Percentiles rank a stretch among this genome's conserved stretches.
phyloP scores from a whole-genome alignment of 2,797 vertebrate species.

The Epinephelus malabaricus region DNA sequence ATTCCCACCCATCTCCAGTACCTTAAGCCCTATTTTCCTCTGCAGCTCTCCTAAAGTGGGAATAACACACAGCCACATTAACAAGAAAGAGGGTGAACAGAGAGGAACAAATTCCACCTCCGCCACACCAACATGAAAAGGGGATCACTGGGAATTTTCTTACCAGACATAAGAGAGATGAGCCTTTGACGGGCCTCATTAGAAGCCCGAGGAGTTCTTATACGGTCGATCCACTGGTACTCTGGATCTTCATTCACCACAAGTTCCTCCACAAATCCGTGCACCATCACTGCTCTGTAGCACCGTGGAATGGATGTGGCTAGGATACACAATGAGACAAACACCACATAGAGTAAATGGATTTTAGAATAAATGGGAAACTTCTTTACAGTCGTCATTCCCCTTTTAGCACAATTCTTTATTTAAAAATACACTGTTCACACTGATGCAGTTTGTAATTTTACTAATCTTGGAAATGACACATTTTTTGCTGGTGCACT shows the following conservation, averaged over 20 bases:
- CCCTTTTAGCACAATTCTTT: slow-evolving; percentile 5
- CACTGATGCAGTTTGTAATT: background rate
- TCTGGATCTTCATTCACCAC: slow-evolving; percentile 99
- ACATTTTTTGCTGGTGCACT: background rate
- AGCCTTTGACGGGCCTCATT: slow-evolving; percentile 98
- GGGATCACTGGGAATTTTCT: background rate
- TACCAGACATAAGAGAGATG: slow-evolving; percentile 99
- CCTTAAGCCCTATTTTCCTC: slow-evolving; percentile 98
- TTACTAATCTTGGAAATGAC: background rate
- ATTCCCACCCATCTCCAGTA: slow-evolving; percentile 98
- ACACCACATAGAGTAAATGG: background rate
- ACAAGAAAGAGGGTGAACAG: background rate
- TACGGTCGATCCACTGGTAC: slow-evolving; percentile 99
- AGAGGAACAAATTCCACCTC: background rate
- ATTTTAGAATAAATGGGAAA: background rate
- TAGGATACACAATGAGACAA: slow-evolving; percentile 62
- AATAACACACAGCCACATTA: slow-evolving; percentile 20
- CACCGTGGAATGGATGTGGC: slow-evolving; percentile 95
- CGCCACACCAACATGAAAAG: background rate
- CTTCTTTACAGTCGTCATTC: background rate
- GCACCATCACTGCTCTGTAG: slow-evolving; percentile 93
- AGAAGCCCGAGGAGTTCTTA: slow-evolving; percentile 96
- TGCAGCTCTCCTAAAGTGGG: slow-evolving; percentile 92
- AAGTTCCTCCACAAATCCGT: slow-evolving; percentile 98
- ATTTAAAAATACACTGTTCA: background rate